Evolutionary conservation across 2,888 invertebrate genomes (phyloP).

Genomic region (Geotrupes spiniger): DNA sequence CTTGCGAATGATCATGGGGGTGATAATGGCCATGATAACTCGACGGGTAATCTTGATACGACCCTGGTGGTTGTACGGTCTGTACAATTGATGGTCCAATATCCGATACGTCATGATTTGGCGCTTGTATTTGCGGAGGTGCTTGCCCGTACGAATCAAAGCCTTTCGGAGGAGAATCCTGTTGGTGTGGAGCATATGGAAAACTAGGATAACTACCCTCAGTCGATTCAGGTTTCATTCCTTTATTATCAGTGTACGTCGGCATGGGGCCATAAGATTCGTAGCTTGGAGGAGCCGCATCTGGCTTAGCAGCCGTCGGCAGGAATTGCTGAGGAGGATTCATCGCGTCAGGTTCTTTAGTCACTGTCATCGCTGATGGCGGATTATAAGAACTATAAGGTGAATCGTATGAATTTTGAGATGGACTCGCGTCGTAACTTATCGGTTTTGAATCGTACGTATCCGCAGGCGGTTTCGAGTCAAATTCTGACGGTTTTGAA

Average conservation of each 20-base stretch:
- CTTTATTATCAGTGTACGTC: constrained; percentile 19
- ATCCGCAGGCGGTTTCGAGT: neutral
- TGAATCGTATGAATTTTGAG: constrained; percentile 34
- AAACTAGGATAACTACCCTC: no score
- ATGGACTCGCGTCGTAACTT: constrained; percentile 7
- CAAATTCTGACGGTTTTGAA: constrained; percentile 5
- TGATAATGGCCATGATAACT: constrained; percentile 20
- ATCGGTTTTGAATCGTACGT: constrained; percentile 23
- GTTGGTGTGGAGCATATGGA: constrained; percentile 20
- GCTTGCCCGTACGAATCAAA: constrained; percentile 2
- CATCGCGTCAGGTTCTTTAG: neutral
- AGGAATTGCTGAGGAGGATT: constrained; percentile 8
- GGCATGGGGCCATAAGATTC: constrained; percentile 10
- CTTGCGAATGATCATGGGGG: constrained; percentile 17
- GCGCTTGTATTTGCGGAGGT: neutral
- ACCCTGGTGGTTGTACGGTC: constrained; percentile 23
- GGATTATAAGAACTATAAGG: constrained; percentile 43
- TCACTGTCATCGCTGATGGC: no score
- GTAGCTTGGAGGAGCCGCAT: constrained; percentile 2
- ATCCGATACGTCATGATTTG: constrained; percentile 7
- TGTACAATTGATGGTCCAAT: constrained; percentile 23
- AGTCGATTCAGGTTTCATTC: constrained; percentile 9
- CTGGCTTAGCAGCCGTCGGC: constrained; percentile 3
- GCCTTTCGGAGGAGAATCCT: constrained; percentile 16
- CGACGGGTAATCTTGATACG: constrained; percentile 24